A percentile compares a stretch with the other conserved stretches of the same genome.
These are phyloP conservation scores for Melinaea menophilus DNA, from an alignment of 2,888 invertebrate genomes.

Conservation along the genomic window DNA sequence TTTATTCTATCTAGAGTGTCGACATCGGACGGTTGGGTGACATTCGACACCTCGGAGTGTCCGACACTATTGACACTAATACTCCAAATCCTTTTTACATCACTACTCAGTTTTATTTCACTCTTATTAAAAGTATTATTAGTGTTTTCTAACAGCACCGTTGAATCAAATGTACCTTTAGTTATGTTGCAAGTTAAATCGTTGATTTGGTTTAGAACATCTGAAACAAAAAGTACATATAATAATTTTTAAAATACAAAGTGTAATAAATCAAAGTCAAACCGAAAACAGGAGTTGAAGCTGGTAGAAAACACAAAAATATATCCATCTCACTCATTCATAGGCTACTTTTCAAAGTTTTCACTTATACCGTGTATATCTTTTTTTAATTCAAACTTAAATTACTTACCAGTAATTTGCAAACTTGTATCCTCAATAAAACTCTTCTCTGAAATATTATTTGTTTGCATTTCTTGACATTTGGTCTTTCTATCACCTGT, in stretches of 20 bases:
- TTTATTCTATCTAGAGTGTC: slow-evolving; percentile 66
- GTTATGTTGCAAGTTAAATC: slow-evolving; percentile 52
- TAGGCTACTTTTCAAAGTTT: no score
- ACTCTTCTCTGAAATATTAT: slow-evolving; percentile 20
- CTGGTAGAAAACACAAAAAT: no score
- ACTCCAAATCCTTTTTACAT: slow-evolving; percentile 43
- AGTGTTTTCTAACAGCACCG: slow-evolving; percentile 20
- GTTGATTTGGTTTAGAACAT: slow-evolving; percentile 63
- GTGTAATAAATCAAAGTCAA: no score
- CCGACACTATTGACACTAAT: slow-evolving; percentile 49
- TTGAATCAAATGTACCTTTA: slow-evolving; percentile 30
- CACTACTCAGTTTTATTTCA: slow-evolving; percentile 32
- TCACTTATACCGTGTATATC: no score
- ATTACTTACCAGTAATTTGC: slow-evolving; percentile 62
- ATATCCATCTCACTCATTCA: no score
- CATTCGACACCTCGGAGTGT: slow-evolving; percentile 37
- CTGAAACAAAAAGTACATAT: slow-evolving; percentile 43
- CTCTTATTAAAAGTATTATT: not conserved
- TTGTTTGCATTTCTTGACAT: not conserved
- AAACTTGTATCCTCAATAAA: slow-evolving; percentile 50
- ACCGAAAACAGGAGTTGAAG: no score
- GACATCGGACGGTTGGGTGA: slow-evolving; percentile 55
- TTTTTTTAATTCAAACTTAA: slow-evolving; percentile 8
- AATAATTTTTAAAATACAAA: not conserved
- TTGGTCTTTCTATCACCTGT: not conserved